Evolutionary conservation across 2,888 invertebrate genomes (phyloP).

Genomic region (Ectobius pallidus): DNA sequence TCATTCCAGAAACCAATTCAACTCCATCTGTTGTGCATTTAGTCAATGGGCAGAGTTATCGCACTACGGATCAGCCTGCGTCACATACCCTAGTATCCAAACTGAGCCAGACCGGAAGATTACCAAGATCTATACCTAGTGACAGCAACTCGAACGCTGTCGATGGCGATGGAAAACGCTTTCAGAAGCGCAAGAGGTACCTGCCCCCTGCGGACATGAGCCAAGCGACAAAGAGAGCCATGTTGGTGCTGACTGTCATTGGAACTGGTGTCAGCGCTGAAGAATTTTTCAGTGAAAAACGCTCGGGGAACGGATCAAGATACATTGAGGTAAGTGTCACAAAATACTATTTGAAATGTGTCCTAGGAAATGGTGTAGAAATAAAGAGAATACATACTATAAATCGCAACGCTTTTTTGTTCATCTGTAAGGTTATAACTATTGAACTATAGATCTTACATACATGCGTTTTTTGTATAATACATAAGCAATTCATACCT

Average conservation of each 20-base stretch:
- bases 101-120: neutral
- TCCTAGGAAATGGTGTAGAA: too few species aligned
- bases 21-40: neutral
- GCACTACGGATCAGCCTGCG: neutral
- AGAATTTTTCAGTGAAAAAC: neutral
- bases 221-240: conserved; percentile 13
- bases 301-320: neutral
- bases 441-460: too few species aligned
- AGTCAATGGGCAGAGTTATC: neutral
- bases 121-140: neutral
- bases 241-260: conserved; percentile 11
- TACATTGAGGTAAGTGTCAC: neutral
- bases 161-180: too few species aligned
- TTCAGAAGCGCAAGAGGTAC: neutral
- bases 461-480: too few species aligned
- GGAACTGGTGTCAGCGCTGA: neutral
- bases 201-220: conserved; percentile 4
- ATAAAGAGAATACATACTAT: too few species aligned
- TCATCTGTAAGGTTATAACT: too few species aligned
- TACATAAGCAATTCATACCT: too few species aligned
- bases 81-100: neutral
- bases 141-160: neutral
- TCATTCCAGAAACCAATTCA: neutral
- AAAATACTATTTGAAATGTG: too few species aligned
- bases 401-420: too few species aligned